These are phyloP conservation scores for Aelia acuminata DNA, from an alignment of 2,888 invertebrate genomes.

Conservation along the genomic window DNA sequence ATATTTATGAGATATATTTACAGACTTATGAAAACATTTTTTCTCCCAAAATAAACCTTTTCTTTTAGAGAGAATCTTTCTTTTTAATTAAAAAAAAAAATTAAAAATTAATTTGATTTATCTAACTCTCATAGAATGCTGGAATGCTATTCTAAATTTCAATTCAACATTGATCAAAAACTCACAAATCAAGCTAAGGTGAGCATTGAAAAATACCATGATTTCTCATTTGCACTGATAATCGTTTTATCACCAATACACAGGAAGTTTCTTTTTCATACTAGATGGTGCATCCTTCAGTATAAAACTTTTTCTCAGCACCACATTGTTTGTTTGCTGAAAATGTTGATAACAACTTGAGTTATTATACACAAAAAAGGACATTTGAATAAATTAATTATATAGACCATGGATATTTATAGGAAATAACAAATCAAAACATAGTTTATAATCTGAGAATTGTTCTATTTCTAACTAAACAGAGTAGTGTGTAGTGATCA, in stretches of 20 bases:
- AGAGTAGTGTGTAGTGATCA: too few relatives aligned
- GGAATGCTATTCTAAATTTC: constrained; percentile 32
- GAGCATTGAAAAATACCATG: background rate
- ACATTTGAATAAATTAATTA: background rate
- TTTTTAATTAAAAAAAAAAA: background rate
- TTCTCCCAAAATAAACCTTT: background rate
- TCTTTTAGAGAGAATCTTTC: background rate
- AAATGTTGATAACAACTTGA: constrained; percentile 14
- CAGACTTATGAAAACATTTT: background rate
- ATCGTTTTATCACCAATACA: background rate
- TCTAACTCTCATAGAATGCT: constrained; percentile 5
- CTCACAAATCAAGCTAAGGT: background rate
- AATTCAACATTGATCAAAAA: background rate
- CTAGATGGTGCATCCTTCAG: background rate
- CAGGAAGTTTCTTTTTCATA: background rate
- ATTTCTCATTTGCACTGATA: background rate
- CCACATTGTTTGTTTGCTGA: constrained; percentile 59
- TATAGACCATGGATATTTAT: background rate
- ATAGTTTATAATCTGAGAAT: background rate
- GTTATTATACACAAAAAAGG: background rate
- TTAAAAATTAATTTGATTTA: background rate
- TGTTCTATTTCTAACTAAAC: background rate
- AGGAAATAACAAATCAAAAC: background rate
- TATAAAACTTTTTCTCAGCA: constrained; percentile 40
- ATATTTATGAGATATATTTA: constrained; percentile 10